Evolutionary conservation across 2,888 invertebrate genomes (phyloP), one percentile per base, ranked within the genome.

Genomic region (Aphodius granarius): DNA sequence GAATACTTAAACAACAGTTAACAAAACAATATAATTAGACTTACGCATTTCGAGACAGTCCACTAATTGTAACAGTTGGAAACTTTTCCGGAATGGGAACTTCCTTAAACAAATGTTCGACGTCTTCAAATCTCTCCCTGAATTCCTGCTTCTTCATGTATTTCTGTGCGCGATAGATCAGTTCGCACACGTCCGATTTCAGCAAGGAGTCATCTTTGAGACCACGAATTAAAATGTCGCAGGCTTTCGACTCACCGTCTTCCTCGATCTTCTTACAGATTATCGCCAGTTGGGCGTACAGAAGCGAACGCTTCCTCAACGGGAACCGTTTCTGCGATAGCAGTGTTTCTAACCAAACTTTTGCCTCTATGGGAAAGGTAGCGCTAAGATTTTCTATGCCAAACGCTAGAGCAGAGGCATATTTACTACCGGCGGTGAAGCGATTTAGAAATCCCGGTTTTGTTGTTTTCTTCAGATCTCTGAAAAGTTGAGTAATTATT

Each of bases 191-290:
- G 71, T 80, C 78, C 13, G 83, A 77, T 21, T 83, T 81, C 18
- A 81, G 78, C 63, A 84, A 77, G 66, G 66, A 72, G 77, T 72
- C 78, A 66, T 77, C 81, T 16, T 84, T 84, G 18, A 91, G 86
- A 0, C 88, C 90, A 77, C 86, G 83, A 16, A 89, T 77, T 63
- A 91, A 80, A 6, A 87, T 84, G 79, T 86, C 79, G 80, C 79
- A 88, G 66, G 73, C 66, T 73, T 75, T 22, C 1, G 43, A 1
- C 22, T 68, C 21, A 68, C 76, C 75, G n/a, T 79, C 71, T 68
- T 80, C 74, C 73, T 81, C 81, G 19, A 81, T 73, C 71, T 83
- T 73, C 6, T 78, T 77, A 21, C 81, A 76, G 9, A 83, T 75
- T 74, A 79, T 73, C 16, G 82, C 80, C 63, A 84, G 77, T 21